Conservation (phyloP, 2,113 vertebrate species). For the Leptocoma aspasia region DNA sequence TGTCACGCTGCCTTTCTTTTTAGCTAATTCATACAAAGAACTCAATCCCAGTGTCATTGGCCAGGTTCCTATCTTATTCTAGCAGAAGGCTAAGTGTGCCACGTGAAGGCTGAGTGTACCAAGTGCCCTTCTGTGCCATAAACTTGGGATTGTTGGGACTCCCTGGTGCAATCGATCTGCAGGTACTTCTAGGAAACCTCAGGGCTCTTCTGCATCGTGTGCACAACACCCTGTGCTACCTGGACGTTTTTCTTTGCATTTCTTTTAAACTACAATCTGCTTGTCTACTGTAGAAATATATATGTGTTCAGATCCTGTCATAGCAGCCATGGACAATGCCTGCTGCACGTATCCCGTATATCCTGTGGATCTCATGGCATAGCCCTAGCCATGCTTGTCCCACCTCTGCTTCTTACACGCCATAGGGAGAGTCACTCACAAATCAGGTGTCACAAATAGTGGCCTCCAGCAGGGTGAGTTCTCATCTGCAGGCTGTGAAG, state of each 20-base stretch:
- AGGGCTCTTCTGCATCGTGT: rapidly evolving
- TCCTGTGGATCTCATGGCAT: rapidly evolving
- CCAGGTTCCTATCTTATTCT: not conserved
- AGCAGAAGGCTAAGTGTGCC: not conserved
- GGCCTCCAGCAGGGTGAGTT: not conserved
- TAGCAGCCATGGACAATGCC: rapidly evolving
- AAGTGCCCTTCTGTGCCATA: not conserved
- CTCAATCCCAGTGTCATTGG: not conserved
- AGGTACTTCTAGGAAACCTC: not conserved
- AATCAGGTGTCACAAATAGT: not conserved
- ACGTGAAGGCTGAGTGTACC: not conserved
- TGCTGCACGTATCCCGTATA: not conserved
- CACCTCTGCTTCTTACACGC: rapidly evolving
- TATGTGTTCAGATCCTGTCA: not conserved
- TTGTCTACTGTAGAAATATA: not conserved
- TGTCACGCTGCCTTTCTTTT: not conserved
- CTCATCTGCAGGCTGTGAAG: not conserved
- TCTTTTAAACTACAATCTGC: not conserved
- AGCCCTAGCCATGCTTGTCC: not conserved
- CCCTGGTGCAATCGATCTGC: rapidly evolving
- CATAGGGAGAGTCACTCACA: not conserved
- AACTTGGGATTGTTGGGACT: not conserved
- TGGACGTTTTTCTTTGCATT: not conserved
- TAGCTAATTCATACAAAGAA: not conserved
- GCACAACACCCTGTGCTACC: not conserved